phyloP scores from a whole-genome alignment of 2,113 vertebrate species.

The Cathartes aura region DNA sequence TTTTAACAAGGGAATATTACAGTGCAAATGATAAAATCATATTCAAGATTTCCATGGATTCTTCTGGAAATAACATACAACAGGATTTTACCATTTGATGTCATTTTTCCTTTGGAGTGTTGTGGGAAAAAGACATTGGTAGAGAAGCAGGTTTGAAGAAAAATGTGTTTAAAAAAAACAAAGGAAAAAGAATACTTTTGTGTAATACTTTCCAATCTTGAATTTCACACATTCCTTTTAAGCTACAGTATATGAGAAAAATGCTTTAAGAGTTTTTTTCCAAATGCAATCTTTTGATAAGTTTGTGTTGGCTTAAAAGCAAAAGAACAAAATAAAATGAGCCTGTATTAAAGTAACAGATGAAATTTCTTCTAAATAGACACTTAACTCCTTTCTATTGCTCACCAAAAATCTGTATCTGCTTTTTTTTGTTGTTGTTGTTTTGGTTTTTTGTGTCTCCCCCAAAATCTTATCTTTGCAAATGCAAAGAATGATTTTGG shows the following conservation, averaged over 20 bases:
- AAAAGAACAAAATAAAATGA: neutral
- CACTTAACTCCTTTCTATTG: neutral
- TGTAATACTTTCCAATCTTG: conserved; percentile 59
- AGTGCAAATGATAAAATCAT: conserved; percentile 51
- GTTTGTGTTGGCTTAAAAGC: neutral
- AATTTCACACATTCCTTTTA: conserved; percentile 48
- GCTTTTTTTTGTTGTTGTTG: neutral
- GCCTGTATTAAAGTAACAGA: neutral
- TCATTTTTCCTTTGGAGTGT: conserved; percentile 56
- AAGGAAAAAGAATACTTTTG: neutral
- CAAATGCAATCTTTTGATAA: conserved; percentile 41
- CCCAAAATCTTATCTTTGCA: neutral
- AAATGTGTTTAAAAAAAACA: conserved; percentile 2
- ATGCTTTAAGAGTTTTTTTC: neutral
- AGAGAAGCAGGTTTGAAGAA: neutral
- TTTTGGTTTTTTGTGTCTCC: neutral
- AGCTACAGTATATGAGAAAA: conserved; percentile 23
- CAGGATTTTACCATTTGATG: conserved; percentile 54
- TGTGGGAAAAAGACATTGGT: neutral
- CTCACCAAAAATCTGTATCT: neutral
- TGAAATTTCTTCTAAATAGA: neutral
- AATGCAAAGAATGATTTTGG: neutral
- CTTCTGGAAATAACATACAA: conserved; percentile 59
- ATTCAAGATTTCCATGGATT: conserved; percentile 60
- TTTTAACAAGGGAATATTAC: conserved; percentile 46